Conservation (phyloP, 2,888 invertebrate species). For the Melanostoma mellinum region DNA sequence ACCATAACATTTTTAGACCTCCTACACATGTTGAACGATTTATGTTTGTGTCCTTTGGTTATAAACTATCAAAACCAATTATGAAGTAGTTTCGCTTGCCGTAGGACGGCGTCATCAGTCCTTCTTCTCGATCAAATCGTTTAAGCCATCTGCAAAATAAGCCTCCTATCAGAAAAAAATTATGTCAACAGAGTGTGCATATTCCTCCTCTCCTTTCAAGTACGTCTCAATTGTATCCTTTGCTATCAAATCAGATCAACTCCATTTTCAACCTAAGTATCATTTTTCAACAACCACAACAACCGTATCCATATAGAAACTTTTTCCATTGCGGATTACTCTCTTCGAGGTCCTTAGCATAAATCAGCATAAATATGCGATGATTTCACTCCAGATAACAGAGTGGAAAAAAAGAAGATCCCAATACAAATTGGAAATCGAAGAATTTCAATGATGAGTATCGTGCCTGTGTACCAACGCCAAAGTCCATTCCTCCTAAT, state of each 20-base stretch:
- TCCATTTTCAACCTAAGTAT: slow-evolving; percentile 1
- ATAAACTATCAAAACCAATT: too few species aligned
- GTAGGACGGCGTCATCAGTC: too few species aligned
- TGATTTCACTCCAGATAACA: slow-evolving; percentile 27
- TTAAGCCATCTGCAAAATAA: too few species aligned
- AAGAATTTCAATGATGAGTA: slow-evolving; percentile 53
- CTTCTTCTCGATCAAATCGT: too few species aligned
- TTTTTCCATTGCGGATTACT: slow-evolving; percentile 58
- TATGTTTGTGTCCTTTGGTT: too few species aligned
- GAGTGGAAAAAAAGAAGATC: slow-evolving; percentile 14
- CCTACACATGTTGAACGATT: too few species aligned
- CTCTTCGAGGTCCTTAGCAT: slow-evolving; percentile 56
- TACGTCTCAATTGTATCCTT: neutral
- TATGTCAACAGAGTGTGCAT: too few species aligned
- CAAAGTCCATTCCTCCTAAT: neutral
- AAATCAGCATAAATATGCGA: slow-evolving; percentile 65
- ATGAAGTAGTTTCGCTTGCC: too few species aligned
- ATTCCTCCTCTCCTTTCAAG: too few species aligned
- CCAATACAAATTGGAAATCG: slow-evolving; percentile 45
- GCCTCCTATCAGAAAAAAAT: too few species aligned
- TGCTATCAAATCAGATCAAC: slow-evolving; percentile 10
- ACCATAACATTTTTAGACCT: too few species aligned
- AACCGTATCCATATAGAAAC: slow-evolving; percentile 34
- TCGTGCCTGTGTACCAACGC: slow-evolving; percentile 9
- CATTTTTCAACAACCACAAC: slow-evolving; percentile 3